These are phyloP conservation scores for Labeo catla DNA, from an alignment of 2,113 vertebrate genomes.

Conservation along the genomic window DNA sequence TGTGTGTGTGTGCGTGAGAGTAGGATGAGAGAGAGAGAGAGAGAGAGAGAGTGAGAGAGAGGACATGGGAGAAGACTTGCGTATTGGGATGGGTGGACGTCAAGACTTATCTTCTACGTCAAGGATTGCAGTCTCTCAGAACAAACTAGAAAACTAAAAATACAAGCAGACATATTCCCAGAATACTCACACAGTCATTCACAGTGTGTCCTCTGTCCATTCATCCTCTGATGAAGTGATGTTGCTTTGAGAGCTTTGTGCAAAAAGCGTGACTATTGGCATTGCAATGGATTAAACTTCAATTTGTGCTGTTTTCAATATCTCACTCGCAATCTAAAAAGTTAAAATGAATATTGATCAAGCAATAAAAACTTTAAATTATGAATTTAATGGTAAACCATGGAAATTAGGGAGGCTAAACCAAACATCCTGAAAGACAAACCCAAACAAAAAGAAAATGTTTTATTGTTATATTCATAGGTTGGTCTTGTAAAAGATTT, in stretches of 20 bases:
- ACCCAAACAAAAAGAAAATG: background rate
- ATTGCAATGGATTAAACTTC: conserved; percentile 2
- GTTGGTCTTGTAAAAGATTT: background rate
- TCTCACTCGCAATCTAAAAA: background rate
- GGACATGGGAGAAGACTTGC: conserved; percentile 35
- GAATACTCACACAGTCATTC: background rate
- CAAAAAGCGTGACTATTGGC: conserved; percentile 5
- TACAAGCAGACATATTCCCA: conserved; percentile 31
- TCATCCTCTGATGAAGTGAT: conserved; percentile 21
- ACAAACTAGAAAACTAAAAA: conserved; percentile 48
- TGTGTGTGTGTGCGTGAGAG: conserved; percentile 45
- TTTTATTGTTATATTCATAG: background rate
- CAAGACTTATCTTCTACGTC: conserved; percentile 42
- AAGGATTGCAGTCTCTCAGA: conserved; percentile 32
- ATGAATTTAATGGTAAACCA: background rate
- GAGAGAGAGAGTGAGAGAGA: conserved; percentile 37
- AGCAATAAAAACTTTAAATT: background rate
- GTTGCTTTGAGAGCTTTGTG: background rate
- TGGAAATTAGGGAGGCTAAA: background rate
- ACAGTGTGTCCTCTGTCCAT: background rate
- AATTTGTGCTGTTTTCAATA: background rate
- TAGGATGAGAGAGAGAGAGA: conserved; percentile 41
- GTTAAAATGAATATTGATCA: background rate
- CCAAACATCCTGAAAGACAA: background rate
- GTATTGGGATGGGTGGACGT: conserved; percentile 42